A percentile compares a stretch with the other conserved stretches of the same genome.
phyloP scores from a whole-genome alignment of 2,797 vertebrate genomes.

The Enteromius anoplus region DNA sequence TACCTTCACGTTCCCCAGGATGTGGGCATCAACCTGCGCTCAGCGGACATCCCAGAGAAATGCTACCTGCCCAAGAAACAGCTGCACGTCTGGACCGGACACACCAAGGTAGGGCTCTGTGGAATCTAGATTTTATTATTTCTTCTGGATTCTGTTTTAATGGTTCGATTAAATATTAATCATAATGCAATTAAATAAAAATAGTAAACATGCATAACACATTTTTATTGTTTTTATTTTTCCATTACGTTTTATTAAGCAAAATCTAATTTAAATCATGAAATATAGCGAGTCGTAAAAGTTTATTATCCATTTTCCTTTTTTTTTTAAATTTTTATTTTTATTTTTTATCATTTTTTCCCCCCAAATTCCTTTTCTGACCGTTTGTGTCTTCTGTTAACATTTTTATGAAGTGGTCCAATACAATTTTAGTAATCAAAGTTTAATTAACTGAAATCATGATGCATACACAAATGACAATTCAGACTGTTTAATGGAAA shows the following conservation, averaged over 20 bases:
- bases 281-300: background rate
- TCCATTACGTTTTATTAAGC: background rate
- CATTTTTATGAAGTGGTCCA: background rate
- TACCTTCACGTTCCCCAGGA: slow-evolving; percentile 97
- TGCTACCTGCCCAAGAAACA: slow-evolving; percentile 99
- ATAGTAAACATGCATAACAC: too few relatives aligned
- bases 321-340: too few relatives aligned
- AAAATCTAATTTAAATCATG: background rate
- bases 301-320: too few relatives aligned
- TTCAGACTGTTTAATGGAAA: too few relatives aligned
- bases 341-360: too few relatives aligned
- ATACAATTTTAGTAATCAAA: background rate
- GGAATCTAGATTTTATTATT: background rate
- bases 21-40: slow-evolving; percentile 94
- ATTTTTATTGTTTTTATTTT: background rate
- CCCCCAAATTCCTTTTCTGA: background rate
- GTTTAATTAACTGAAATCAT: background rate
- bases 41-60: slow-evolving; percentile 89
- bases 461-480: background rate
- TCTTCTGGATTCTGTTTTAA: background rate
- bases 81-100: slow-evolving; percentile 97
- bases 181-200: background rate
- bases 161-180: background rate
- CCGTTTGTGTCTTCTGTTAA: background rate
- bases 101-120: slow-evolving; percentile 86